Base-by-base conservation (phyloP, 2,888 invertebrate species). In the Mantis religiosa region DNA sequence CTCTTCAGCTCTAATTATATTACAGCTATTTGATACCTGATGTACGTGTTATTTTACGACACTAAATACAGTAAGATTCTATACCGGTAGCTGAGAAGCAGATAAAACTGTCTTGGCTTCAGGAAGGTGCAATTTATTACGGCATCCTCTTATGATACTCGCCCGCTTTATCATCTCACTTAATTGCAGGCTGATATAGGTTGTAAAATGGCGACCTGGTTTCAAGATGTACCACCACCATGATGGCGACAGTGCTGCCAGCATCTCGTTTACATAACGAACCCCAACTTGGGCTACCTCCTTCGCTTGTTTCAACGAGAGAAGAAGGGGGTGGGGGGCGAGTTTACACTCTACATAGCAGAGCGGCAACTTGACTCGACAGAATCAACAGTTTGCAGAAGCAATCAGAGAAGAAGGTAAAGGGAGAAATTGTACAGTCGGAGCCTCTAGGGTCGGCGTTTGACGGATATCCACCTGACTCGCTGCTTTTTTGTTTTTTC, bases 301-400 rank as follows among this genome's bases (percentile, higher is more conserved):
- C 54, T 71, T 71, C 54, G 85, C 47, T 84, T 85, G 85, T 47
- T 41, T 54, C 15, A 34, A 20, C 27, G 34, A 85, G 34, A 3
- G 25, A 25, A 20, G 25, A 1, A 15, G 54, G 12, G 2, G 30
- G 4, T 2, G 28, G 85, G 85, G 6, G 7, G 54, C 15, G 87
- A 87, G 87, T 87, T 87, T 87, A 87, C 87, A 87, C 82, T 87
- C 30, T 71, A 71, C 54, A 71, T 71, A 71, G 54, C 54, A 71
- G 54, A 20, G 20, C 54, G 34, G n/a, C 87, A 87, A 87, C 87
- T 87, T 87, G 82, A 87, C 87, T 87, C 87, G 41, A 82, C 89
- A 89, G 89, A 89, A 88, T 88, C 87, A 89, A 89, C 89, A 89
- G 89, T 89, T 89, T 89, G 89, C 83, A 88, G 89, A 89, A 89